Conservation (phyloP, 2,888 invertebrate genomes). For the Sinohyriopsis cumingii region DNA sequence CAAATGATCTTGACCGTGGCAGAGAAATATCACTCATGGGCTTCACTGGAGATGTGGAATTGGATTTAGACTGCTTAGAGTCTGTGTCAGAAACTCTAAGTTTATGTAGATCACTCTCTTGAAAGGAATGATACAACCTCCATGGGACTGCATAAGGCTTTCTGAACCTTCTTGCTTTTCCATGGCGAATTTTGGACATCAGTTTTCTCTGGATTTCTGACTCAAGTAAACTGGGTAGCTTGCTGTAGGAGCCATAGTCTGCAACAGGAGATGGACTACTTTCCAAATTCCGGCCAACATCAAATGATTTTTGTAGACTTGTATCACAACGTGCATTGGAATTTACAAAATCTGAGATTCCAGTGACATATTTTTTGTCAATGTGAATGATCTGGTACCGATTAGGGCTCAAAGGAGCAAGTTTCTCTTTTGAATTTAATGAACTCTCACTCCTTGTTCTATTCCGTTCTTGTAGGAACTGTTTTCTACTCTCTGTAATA, state of each 20-base stretch:
- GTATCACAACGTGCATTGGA: conserved; percentile 13
- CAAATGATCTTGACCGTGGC: conserved; percentile 62
- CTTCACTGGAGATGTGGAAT: conserved; percentile 54
- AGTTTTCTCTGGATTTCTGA: conserved; percentile 26
- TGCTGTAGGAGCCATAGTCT: conserved; percentile 28
- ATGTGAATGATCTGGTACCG: conserved; percentile 56
- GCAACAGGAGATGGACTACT: conserved; percentile 2
- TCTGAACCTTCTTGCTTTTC: conserved; percentile 21
- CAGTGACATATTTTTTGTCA: conserved; percentile 58
- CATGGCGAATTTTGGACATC: conserved; percentile 24
- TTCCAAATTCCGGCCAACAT: conserved; percentile 14
- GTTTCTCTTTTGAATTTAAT: conserved; percentile 17
- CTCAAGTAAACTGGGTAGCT: conserved; percentile 32
- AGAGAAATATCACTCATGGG: conserved; percentile 34
- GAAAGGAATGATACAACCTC: conserved; percentile 53
- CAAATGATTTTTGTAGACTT: conserved; percentile 6
- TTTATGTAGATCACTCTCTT: conserved; percentile 39
- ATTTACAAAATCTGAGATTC: conserved; percentile 35
- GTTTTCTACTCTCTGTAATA: conserved; percentile 61
- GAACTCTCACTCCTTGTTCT: conserved; percentile 48
- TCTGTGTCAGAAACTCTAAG: conserved; percentile 24
- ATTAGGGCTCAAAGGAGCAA: conserved; percentile 13
- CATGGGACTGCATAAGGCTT: conserved; percentile 66
- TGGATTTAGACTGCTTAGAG: conserved; percentile 50
- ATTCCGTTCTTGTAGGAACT: conserved; percentile 55